Conservation (phyloP, 2,113 vertebrate species). For the Rattus rattus region DNA sequence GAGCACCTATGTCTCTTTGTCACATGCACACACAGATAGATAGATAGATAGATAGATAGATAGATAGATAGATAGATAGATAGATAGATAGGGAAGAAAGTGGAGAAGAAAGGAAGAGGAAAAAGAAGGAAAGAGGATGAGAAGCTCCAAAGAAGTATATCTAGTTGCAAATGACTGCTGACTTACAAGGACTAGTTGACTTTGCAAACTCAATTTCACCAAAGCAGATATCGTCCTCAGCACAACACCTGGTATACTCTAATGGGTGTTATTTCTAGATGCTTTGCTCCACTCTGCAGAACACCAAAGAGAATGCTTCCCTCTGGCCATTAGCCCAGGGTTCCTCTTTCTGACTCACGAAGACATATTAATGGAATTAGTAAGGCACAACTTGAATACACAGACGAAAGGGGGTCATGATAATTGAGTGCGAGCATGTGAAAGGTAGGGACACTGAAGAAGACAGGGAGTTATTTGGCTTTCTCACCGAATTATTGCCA, state of each 20-base stretch:
- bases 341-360: slow-evolving; percentile 67
- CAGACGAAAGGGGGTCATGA: slow-evolving; percentile 60
- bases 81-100: neutral
- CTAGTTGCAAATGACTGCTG: slow-evolving; percentile 29
- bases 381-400: slow-evolving; percentile 69
- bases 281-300: slow-evolving; percentile 58
- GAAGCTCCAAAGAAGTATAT: neutral
- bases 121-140: neutral
- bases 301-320: slow-evolving; percentile 63
- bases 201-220: slow-evolving; percentile 7
- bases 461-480: slow-evolving; percentile 52
- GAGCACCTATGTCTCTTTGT: neutral
- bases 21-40: no score
- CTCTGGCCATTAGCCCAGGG: slow-evolving; percentile 41
- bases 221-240: neutral
- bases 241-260: neutral
- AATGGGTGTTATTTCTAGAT: slow-evolving; percentile 60
- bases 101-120: no score
- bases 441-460: slow-evolving; percentile 67
- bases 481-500: slow-evolving; percentile 57
- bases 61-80: neutral
- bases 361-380: slow-evolving; percentile 75
- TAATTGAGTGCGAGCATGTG: slow-evolving; percentile 55
- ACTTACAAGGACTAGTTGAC: slow-evolving; percentile 15
- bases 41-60: no score